Evolutionary conservation across 1,140 invertebrate genomes (phyloP), one percentile per base, ranked within the genome.

Genomic region (Trichonephila clavata): DNA sequence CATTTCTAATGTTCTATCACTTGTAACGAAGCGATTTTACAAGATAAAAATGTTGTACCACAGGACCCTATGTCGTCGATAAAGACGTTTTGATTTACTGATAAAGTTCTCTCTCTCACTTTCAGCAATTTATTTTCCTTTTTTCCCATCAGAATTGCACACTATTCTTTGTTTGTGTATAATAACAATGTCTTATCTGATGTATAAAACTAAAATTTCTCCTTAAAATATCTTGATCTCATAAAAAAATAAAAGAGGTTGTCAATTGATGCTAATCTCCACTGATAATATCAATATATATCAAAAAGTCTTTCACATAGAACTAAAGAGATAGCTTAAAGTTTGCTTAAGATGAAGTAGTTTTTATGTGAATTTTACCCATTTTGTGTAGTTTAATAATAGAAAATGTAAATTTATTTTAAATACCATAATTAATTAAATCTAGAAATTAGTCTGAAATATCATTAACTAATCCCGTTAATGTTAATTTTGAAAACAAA

Each of bases 1-100:
- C 71, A 90, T 90, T 80, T 90, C 50, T 27, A 87, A 90, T 71
- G 43, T 89, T 68, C 86, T 59, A 80, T 61, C 68, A 32, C 89
- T 57, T 89, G 63, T 71, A 77, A 89, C 43, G 21, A 6, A 81
- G 27, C 57, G 86, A 80, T 90, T 90, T 60, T 59, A 81, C 68
- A 80, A 80, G 89, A 90, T 90, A 90, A 90, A 50, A 80, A 32
- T 7, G 86, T 32, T 61, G 86, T n/a, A 63, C 86, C 39, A 4
- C 43, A 32, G 43, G 50, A 59, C 57, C 24, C 21, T 61, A 24
- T 18, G 24, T 27, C 32, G 16, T 87, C 60, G 86, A 87, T 87
- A 87, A 87, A 61, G 14, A 39, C 20, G 60, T 27, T 65, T 87
- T 87, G 24, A 60, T 32, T 86, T 43, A 18, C 83, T 84, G 83